Conservation (phyloP, 2,888 invertebrate genomes). For the Andrena hattorfiana region DNA sequence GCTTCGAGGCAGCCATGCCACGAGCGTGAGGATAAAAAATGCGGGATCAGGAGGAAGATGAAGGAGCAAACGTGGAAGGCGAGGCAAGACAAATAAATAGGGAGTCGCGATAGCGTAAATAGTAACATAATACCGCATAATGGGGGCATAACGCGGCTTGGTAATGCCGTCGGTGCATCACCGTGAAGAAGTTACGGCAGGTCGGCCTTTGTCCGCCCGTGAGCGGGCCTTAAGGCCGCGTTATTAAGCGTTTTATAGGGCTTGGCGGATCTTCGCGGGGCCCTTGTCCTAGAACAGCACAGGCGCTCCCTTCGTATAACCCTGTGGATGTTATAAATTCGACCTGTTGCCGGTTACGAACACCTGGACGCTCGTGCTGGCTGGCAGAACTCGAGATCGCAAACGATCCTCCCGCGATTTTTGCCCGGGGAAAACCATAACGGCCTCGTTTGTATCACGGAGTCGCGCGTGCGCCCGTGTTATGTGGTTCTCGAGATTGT, state of each 20-base stretch:
- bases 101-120: conserved; percentile 81
- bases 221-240: conserved; percentile 68
- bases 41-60: conserved; percentile 42
- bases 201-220: conserved; percentile 75
- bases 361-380: conserved; percentile 46
- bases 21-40: neutral
- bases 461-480: neutral
- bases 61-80: conserved; percentile 66
- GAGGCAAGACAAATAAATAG: conserved; percentile 81
- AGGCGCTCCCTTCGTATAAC: conserved; percentile 34
- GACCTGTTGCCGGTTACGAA: conserved; percentile 47
- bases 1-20: neutral
- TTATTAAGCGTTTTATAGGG: conserved; percentile 76
- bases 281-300: conserved; percentile 56
- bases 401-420: conserved; percentile 41
- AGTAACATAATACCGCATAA: conserved; percentile 84
- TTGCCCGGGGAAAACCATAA: conserved; percentile 29
- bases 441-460: conserved; percentile 3
- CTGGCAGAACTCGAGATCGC: conserved; percentile 34
- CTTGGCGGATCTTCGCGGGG: conserved; percentile 47
- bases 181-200: conserved; percentile 77
- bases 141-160: conserved; percentile 80
- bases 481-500: neutral
- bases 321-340: conserved; percentile 59
- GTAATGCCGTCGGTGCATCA: conserved; percentile 78